Base-by-base conservation (phyloP, 2,113 vertebrate genomes). In the Cisticola juncidis region DNA sequence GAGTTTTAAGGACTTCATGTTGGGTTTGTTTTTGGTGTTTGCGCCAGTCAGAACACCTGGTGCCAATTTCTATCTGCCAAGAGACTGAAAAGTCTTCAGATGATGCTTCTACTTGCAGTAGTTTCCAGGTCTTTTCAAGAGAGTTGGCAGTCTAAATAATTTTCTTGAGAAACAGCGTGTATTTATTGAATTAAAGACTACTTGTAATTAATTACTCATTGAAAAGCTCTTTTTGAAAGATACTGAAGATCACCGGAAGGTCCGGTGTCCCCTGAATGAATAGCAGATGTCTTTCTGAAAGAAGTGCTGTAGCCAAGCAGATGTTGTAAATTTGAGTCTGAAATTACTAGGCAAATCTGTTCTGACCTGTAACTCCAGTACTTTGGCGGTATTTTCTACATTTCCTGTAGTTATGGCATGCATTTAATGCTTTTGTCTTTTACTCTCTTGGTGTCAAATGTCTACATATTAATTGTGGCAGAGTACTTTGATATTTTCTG, bases 101-200 rank as follows among this genome's bases (percentile, higher is more conserved):
- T 64, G 36, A 35, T 56, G 35, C 78, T 94, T 72, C 14, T 65
- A 25, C n/a, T 87, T 74, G 31, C 11, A 77, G 29, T 42, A 50
- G 57, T 91, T 95, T 95, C 84, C 66, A 82, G 21, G 57, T 80
- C 42, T 83, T 85, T 94, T 90, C 50, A 77, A 88, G 47, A 69
- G 36, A 77, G 25, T 17, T 88, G 84, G 71, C 88, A 90, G 42
- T 54, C 70, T 45, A n/a, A 80, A 64, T 74, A 72, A 69, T 45
- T 77, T 91, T 76, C 61, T 38, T 0, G 1, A 69, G 73, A 57
- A 73, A 47, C 70, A 58, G 50, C 0, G 3, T 69, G 15, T 88
- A 54, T 79, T 89, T 91, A 42, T n/a, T 81, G 70, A 94, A 97
- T 74, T 94, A 85, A 89, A 95, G 95, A 66, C 89, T 91, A 54